Percentiles rank a stretch among this genome's conserved stretches.
Conservation (phyloP, 1,140 invertebrate species). For the Meloidogyne hapla region DNA sequence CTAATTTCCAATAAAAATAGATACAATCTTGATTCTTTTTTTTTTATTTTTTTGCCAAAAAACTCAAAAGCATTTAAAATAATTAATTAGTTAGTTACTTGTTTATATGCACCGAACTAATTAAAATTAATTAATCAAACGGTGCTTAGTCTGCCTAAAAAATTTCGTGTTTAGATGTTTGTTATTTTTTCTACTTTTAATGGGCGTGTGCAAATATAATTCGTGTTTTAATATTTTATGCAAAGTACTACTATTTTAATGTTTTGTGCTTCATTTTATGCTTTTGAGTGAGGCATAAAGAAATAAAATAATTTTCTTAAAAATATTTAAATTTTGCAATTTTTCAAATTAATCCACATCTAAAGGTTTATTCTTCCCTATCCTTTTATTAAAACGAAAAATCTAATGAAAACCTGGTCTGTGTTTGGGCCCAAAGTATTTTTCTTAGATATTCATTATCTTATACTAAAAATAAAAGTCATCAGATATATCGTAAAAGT, state of each 20-base stretch:
- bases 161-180: slow-evolving; percentile 3
- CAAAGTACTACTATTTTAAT: background rate
- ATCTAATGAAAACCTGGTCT: too few species aligned
- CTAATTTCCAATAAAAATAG: background rate
- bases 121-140: background rate
- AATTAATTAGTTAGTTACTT: background rate
- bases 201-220: background rate
- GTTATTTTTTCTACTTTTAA: background rate
- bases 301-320: background rate
- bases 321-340: too few species aligned
- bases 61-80: background rate
- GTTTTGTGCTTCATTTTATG: background rate
- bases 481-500: too few species aligned
- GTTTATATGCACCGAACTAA: background rate
- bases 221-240: background rate
- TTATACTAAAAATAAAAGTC: too few species aligned
- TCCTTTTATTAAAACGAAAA: too few species aligned
- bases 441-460: too few species aligned
- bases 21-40: background rate
- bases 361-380: too few species aligned
- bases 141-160: background rate
- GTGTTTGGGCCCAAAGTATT: too few species aligned
- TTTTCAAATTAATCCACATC: too few species aligned
- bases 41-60: background rate
- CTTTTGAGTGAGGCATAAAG: background rate